Evolutionary conservation across 2,797 vertebrate species (phyloP), one percentile per base, ranked within the genome.

Genomic region (Anabacerthia variegaticeps): DNA sequence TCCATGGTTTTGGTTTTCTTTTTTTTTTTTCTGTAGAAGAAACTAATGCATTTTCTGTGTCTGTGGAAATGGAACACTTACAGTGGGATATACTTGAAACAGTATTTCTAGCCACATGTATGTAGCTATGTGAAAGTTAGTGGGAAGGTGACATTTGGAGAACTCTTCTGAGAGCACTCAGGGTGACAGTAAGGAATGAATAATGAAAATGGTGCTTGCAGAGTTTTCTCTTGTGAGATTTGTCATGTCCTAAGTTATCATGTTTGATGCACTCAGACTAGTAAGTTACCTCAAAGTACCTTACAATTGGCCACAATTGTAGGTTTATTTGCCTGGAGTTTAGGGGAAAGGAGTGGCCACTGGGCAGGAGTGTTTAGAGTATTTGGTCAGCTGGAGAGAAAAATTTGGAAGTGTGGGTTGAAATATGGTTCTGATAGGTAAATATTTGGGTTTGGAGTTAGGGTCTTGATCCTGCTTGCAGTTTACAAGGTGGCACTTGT

Each of bases 11-110:
- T 44, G 43, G 14, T 14, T 82, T n/a, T 51, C 9, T 14, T 2
- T 44, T 48, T 24, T 22, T 46, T 39, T 44, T 67, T 66, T 77
- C 32, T 67, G 65, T 41, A n/a, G 74, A 48, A 93, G 69, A 89
- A 95, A 82, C 85, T 92, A 96, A 95, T 96, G 94, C 63, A 61
- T 94, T 96, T 97, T 94, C 63, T 77, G 44, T 96, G 93, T 96
- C 82, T 67, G 21, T 82, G 87, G 68, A 78, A 89, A 51, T 0
- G 0, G 81, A 89, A 34, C 22, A 6, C 67, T 96, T 94, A 77
- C 30, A 26, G 28, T 93, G 85, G 79, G 80, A 78, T 92, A 54
- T 61, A 23, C 30, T 84, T 76, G 84, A 79, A 94, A 51, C 32
- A 44, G 78, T 85, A 46, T 84, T 96, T 91, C 79, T 52, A 88